Evolutionary conservation across 2,797 vertebrate genomes (phyloP), one percentile per base, ranked within the genome.

Genomic region (Gambelia wislizenii): DNA sequence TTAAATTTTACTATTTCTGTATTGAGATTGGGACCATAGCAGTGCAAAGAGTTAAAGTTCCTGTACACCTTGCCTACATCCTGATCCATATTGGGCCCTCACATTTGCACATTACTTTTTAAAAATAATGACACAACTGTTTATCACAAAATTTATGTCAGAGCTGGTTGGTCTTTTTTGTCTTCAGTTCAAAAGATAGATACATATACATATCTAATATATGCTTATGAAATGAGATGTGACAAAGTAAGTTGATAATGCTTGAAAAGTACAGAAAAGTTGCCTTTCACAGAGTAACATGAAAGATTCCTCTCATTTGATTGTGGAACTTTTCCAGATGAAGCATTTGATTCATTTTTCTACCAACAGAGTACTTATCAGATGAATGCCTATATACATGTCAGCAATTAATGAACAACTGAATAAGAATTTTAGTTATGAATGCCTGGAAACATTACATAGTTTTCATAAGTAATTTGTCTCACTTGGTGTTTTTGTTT

Each of bases 341-440:
- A 87, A 79, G 59, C 67, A 33, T 56, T 27, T 59, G 20, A 56
- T 52, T 72, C 20, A 52, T 42, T 85, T 69, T 49, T 54, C 9
- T 30, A 75, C 12, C 52, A 36, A n/a, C 59, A 33, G 52, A 83
- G 33, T n/a, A n/a, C 7, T 61, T 54, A 39, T 9, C 30, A 33
- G 39, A 61, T 44, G 14, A 36, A 52, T 74, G 69, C 52, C 16
- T 82, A 49, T 12, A 7, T 49, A 70, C 59, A 76, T 76, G 80
- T 49, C 70, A 83, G 52, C 70, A 52, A 77, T 64, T 54, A 83
- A 83, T 75, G 36, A 76, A 52, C 44, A 83, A 76, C 13, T 78
- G 30, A 84, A 84, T 84, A n/a, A 64, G 25, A 84, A 84, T 36
- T 67, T 84, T 78, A 70, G 36, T 84, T 70, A 8, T 84, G 30